Evolutionary conservation across 2,888 invertebrate genomes (phyloP), one percentile per base, ranked within the genome.

Genomic region (Synanthedon myopaeformis): DNA sequence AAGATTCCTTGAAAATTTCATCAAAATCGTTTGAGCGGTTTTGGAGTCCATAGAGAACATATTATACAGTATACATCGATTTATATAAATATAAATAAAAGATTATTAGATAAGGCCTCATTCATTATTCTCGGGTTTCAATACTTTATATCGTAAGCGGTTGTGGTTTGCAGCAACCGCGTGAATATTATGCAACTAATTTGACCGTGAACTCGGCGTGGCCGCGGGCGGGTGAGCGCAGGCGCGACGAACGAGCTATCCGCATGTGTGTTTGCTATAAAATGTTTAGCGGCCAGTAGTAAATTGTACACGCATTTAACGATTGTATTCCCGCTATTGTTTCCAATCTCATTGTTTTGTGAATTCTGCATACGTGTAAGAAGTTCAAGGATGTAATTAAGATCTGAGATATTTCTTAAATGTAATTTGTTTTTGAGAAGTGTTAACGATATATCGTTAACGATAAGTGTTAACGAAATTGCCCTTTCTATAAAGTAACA

Each of bases 181-280:
- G 17, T 19, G 49, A 14, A 45, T 48, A 54, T 68, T 69, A 63
- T 57, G 65, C 63, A 67, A 69, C 54, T 56, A 53, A 54, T 59
- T 58, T 76, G 79, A 60, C 80, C 82, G 62, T 82, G 82, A 82
- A 78, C 79, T 76, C 76, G 53, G 55, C 52, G 58, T 59, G 58
- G 63, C 64, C 66, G 62, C 58, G 59, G 55, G 63, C 60, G 62
- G 35, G 10, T 52, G 49, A 54, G 54, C 51, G 54, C 54, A 35
- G 35, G 35, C 35, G 35, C 35, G 35, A 35, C 35, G 35, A 35
- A 35, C 35, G 35, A 35, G 6, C 35, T 35, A 10, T 35, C 35
- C 35, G 35, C 23, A 49, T 45, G 54, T 59, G 58, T 52, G 35
- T 10, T 35, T 10, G 35, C 35, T 35, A 35, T 35, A 2, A 10